Percentiles rank a stretch among this genome's conserved stretches.
Evolutionary conservation across 2,888 invertebrate species (phyloP).

Genomic region (Amblyjoppa fuscipennis): DNA sequence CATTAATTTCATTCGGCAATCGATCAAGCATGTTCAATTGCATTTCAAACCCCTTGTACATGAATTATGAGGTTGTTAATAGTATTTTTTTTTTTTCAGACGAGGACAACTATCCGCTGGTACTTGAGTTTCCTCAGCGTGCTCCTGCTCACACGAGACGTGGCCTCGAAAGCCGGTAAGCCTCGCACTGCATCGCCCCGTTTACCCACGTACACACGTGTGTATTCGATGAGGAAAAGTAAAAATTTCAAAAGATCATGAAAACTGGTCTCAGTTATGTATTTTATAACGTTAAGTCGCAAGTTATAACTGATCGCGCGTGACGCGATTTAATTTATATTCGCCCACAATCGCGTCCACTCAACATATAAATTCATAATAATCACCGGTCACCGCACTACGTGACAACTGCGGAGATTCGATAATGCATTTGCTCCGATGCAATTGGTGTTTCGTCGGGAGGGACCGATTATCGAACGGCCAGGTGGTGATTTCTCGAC

Average conservation of each 20-base stretch:
- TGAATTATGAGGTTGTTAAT: slow-evolving; percentile 27
- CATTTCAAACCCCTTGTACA: background rate
- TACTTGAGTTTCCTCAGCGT: slow-evolving; percentile 77
- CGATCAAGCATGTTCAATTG: background rate
- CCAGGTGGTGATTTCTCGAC: background rate
- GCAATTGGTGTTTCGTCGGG: slow-evolving; percentile 5
- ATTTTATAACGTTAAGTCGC: background rate
- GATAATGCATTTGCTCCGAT: background rate
- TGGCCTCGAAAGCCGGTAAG: slow-evolving; percentile 81
- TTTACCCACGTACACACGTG: background rate
- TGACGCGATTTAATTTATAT: slow-evolving; percentile 55
- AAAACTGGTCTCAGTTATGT: slow-evolving; percentile 47
- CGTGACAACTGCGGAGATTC: slow-evolving; percentile 26
- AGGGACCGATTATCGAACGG: background rate
- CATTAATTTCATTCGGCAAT: background rate
- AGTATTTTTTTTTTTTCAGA: slow-evolving; percentile 75
- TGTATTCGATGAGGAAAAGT: background rate
- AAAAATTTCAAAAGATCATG: slow-evolving; percentile 13
- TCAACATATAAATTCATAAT: slow-evolving; percentile 21
- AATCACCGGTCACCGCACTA: slow-evolving; percentile 7
- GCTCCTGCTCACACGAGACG: slow-evolving; percentile 75
- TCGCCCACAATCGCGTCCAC: slow-evolving; percentile 44
- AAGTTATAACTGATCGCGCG: slow-evolving; percentile 42
- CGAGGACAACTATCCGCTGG: slow-evolving; percentile 75
- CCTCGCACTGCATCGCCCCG: slow-evolving; percentile 32